Percentiles rank a stretch among this genome's conserved stretches.
phyloP scores from a whole-genome alignment of 2,113 vertebrate species.

The Oryzias celebensis region DNA sequence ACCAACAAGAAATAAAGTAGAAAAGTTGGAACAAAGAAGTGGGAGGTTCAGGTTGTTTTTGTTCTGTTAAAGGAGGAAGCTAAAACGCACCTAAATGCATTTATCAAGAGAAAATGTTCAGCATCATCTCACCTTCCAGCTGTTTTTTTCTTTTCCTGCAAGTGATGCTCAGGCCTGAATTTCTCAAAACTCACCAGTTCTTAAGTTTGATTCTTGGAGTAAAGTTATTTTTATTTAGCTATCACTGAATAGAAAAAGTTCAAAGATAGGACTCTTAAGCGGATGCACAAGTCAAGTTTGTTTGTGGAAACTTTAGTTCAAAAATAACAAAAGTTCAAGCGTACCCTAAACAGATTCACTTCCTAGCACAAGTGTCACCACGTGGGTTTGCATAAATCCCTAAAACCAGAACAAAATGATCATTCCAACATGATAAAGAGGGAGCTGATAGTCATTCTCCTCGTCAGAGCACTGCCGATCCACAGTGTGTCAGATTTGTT shows the following conservation, averaged over 20 bases:
- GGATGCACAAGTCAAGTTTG: too few species aligned
- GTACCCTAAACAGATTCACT: slow-evolving; percentile 32
- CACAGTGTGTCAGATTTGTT: slow-evolving; percentile 75
- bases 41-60: slow-evolving; percentile 61
- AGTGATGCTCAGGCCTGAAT: slow-evolving; percentile 22
- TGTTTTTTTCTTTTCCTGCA: slow-evolving; percentile 34
- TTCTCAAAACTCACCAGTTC: slow-evolving; percentile 7
- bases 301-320: too few species aligned
- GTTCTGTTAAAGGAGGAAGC: slow-evolving; percentile 53
- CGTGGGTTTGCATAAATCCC: slow-evolving; percentile 24
- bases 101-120: slow-evolving; percentile 57
- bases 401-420: slow-evolving; percentile 49
- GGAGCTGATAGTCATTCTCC: slow-evolving; percentile 28
- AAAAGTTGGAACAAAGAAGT: slow-evolving; percentile 50
- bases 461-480: slow-evolving; percentile 49
- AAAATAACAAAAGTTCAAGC: too few species aligned
- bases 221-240: neutral
- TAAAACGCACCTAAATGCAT: slow-evolving; percentile 61
- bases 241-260: slow-evolving; percentile 1
- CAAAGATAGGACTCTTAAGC: too few species aligned
- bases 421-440: slow-evolving; percentile 35
- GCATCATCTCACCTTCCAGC: slow-evolving; percentile 61
- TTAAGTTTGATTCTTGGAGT: slow-evolving; percentile 32
- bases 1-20: slow-evolving; percentile 55
- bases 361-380: slow-evolving; percentile 39